Evolutionary conservation across 2,797 vertebrate species (phyloP).

Genomic region (Rachycentron canadum): DNA sequence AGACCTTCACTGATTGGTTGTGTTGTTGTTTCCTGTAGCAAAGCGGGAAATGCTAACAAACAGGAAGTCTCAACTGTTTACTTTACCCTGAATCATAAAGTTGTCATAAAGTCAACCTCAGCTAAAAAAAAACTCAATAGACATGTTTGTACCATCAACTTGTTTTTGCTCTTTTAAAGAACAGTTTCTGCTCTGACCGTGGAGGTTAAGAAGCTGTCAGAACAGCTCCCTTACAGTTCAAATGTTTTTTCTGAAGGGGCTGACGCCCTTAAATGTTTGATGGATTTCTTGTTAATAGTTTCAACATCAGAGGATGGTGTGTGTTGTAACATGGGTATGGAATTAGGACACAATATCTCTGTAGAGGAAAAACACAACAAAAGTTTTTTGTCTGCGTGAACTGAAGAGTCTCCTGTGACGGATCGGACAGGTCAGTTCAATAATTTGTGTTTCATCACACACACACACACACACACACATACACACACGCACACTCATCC

Average conservation of each 20-base stretch:
- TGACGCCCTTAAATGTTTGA: not conserved
- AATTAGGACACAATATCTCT: slow-evolving; percentile 24
- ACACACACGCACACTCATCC: not conserved
- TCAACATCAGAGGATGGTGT: not conserved
- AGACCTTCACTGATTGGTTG: no score
- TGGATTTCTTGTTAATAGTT: not conserved
- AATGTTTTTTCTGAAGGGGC: not conserved
- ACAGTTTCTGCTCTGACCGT: no score
- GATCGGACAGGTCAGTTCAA: slow-evolving; percentile 2
- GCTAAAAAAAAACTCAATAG: no score
- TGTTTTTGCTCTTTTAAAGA: no score
- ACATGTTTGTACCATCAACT: no score
- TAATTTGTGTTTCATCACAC: slow-evolving; percentile 13
- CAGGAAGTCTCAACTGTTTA: no score
- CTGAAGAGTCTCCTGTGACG: slow-evolving; percentile 13
- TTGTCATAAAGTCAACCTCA: no score
- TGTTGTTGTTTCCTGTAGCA: no score
- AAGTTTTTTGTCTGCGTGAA: not conserved
- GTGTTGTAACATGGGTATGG: not conserved
- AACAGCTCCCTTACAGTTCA: not conserved
- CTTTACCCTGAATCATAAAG: no score
- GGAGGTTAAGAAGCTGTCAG: no score
- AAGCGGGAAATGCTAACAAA: no score
- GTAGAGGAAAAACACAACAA: slow-evolving; percentile 9
- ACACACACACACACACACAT: slow-evolving; percentile 14